Percentiles rank a stretch among this genome's conserved stretches.
phyloP scores from a whole-genome alignment of 2,888 invertebrate species.

The Noctua comes region DNA sequence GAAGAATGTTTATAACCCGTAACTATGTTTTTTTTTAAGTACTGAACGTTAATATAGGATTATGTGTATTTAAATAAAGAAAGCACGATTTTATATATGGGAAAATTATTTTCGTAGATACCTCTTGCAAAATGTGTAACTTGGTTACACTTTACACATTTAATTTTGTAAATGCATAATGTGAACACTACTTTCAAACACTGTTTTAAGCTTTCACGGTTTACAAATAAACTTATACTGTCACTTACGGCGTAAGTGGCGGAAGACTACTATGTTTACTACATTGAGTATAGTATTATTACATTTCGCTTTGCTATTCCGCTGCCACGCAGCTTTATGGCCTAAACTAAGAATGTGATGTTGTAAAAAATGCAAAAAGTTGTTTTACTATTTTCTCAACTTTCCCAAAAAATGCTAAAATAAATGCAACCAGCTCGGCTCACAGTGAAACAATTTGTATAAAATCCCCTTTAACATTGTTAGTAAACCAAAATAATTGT shows the following conservation, averaged over 20 bases:
- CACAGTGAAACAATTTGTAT: slow-evolving; percentile 43
- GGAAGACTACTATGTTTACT: neutral
- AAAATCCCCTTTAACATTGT: slow-evolving; percentile 59
- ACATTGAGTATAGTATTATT: neutral
- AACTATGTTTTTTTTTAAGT: neutral
- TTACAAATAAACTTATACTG: too few relatives aligned
- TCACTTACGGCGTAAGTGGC: too few relatives aligned
- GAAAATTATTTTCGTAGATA: neutral
- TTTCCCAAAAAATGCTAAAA: neutral
- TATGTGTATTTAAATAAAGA: neutral
- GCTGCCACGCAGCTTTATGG: slow-evolving; percentile 1
- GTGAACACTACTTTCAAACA: too few relatives aligned
- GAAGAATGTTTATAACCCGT: neutral
- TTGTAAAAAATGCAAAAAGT: too few relatives aligned
- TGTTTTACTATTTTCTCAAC: too few relatives aligned
- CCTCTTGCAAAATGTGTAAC: neutral
- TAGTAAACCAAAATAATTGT: slow-evolving; percentile 66
- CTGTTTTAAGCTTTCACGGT: too few relatives aligned
- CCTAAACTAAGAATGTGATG: slow-evolving; percentile 2
- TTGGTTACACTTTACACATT: neutral
- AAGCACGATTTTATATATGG: neutral
- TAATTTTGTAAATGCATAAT: neutral
- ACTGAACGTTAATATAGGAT: too few relatives aligned
- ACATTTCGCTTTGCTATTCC: neutral
- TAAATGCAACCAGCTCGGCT: slow-evolving; percentile 18